Evolutionary conservation across 1,140 invertebrate species (phyloP), one percentile per base, ranked within the genome.

Genomic region (Pteromalus puparum): DNA sequence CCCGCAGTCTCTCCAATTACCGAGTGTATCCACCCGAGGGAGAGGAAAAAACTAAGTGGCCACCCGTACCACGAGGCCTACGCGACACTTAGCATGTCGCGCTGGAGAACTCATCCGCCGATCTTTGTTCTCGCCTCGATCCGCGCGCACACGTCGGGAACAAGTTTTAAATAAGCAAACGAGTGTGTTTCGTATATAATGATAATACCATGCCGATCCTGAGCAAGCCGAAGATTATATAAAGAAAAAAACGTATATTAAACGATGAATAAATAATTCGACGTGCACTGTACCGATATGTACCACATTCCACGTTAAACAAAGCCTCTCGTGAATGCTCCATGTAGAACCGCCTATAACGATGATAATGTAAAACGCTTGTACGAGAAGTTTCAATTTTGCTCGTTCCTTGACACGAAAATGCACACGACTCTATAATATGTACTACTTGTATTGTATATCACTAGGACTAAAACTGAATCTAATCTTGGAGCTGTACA

Each of bases 331-430:
- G 61, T 78, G 73, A 77, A 81, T n/a, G 73, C 61, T 85, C 21
- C 42, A 77, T 42, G 61, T 82, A 82, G 75, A 61, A 77, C 46
- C 15, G 80, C 79, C 80, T 82, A 24, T 82, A 73, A 78, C 12
- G 5, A 46, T 65, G n/a, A 18, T 38, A 67, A 82, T 3, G 28
- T 70, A 77, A 83, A 61, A 72, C 26, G 15, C 10, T 78, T 85
- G 80, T 85, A 82, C 74, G 76, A 82, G 84, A 85, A 65, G 84
- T 85, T 85, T 85, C 68, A 85, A 85, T 75, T 30, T 68, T 48
- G 12, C 10, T 70, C 24, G 10, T 83, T 68, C 28, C 12, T 76
- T 15, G 75, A 48, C n/a, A 15, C 65, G 2, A 18, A 61, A 61
- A 21, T 75, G 34, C 73, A 75, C 34, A n/a, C 38, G 38, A 9